Base-by-base conservation (phyloP, 2,888 invertebrate genomes). In the Oxycera nigricornis region DNA sequence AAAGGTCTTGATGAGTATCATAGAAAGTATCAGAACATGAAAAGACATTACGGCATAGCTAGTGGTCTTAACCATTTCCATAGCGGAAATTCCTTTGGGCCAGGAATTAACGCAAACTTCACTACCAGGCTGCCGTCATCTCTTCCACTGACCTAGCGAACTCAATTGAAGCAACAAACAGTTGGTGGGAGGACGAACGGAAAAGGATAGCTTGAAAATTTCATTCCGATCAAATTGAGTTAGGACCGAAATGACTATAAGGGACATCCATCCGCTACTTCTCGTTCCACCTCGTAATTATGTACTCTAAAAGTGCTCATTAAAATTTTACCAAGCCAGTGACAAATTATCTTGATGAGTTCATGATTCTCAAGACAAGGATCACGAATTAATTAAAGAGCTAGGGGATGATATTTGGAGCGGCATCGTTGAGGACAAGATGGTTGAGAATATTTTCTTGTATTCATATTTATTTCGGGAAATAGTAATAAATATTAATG, bases 261-360 rank as follows among this genome's bases (percentile, higher is more conserved):
- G 17, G 24, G 52, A 55, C 11, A 28, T 30, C 30, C 67, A 67
- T 67, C 67, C 46, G 67, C 11, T 41, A 11, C 4, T 39, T n/a
- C n/a, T n/a, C n/a, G n/a, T n/a, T n/a, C 20, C 62, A 62, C 17
- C 31, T 20, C 26, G 24, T 39, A 67, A 67, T 67, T 26, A 41
- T 26, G 20, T 31, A n/a, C 35, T 35, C 17, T 62, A 62, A 1
- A 2, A 46, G 31, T 1, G 22, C 55, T 70, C 31, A 70, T 52
- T 52, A 70, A 70, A 70, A 70, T 70, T 70, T 30, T 14, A 52
- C 31, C 22, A 52, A 55, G 52, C 31, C 70, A 55, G 31, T 52
- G 55, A 55, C 70, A 70, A 70, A 70, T 70, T 52, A 31, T 52
- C 52, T 22, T 70, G 70, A 70, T 70, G 70, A 70, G 52, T 70